These are phyloP conservation scores for Cossypha polioptera DNA, from an alignment of 2,797 vertebrate species.

Conservation along the genomic window DNA sequence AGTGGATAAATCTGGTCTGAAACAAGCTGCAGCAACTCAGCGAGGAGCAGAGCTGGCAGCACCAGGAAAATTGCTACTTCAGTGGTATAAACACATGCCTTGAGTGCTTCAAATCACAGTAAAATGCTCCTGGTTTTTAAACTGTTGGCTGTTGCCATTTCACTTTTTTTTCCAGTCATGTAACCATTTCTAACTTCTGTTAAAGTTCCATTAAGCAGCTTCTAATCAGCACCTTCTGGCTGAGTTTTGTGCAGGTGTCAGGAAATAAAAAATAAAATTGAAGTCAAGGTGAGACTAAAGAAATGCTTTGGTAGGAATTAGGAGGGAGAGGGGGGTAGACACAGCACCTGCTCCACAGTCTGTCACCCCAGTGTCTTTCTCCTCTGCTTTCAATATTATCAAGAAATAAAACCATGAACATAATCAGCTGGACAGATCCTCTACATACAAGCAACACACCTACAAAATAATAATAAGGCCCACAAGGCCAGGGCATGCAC, in stretches of 20 bases:
- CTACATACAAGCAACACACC: fast-evolving
- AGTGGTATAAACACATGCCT: neutral
- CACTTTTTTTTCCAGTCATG: neutral
- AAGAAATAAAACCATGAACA: neutral
- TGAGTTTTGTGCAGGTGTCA: neutral
- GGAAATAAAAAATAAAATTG: neutral
- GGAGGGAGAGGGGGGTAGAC: neutral
- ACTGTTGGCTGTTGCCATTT: neutral
- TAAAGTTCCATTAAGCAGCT: neutral
- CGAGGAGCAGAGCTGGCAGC: neutral
- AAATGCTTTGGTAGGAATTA: neutral
- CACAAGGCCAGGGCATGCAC: neutral
- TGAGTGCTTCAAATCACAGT: conserved; percentile 1
- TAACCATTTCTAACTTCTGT: neutral
- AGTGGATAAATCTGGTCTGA: neutral
- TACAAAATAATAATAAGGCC: neutral
- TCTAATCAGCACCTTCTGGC: neutral
- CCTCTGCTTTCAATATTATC: neutral
- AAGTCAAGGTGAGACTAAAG: neutral
- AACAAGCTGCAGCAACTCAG: neutral
- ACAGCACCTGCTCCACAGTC: neutral
- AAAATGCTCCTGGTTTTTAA: conserved; percentile 12
- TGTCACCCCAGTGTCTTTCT: neutral
- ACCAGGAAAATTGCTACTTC: neutral
- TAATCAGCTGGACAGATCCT: neutral